These are phyloP conservation scores for Pica pica DNA, from an alignment of 2,113 vertebrate genomes.

Conservation along the genomic window DNA sequence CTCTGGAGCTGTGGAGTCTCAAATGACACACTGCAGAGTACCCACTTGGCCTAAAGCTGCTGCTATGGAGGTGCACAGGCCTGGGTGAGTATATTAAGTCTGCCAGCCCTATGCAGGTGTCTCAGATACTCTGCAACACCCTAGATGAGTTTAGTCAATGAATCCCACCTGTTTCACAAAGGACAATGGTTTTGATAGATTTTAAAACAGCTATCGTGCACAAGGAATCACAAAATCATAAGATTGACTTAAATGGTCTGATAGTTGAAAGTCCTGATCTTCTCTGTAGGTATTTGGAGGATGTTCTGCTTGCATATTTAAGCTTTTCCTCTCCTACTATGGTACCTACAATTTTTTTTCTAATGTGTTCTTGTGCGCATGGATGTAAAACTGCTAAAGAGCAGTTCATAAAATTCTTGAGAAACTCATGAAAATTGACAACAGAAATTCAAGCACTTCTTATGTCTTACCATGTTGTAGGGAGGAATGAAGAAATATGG, in stretches of 20 bases:
- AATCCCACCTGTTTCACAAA: background rate
- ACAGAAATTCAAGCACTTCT: background rate
- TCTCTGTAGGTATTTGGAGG: background rate
- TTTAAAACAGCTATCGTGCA: background rate
- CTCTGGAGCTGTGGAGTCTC: background rate
- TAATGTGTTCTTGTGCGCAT: background rate
- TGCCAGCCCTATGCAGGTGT: background rate
- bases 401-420: background rate
- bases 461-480: background rate
- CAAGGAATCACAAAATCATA: background rate
- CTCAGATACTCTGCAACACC: background rate
- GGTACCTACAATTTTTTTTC: background rate
- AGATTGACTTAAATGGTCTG: background rate
- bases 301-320: background rate
- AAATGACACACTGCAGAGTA: background rate
- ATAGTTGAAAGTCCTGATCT: background rate
- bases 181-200: background rate
- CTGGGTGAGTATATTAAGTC: background rate
- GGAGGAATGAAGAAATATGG: background rate
- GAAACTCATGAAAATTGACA: background rate
- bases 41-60: background rate
- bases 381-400: background rate
- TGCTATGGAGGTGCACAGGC: background rate
- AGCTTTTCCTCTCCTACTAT: background rate
- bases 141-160: background rate